Percentiles rank a stretch among this genome's conserved stretches.
phyloP scores from a whole-genome alignment of 2,797 vertebrate species.

The Rachycentron canadum region DNA sequence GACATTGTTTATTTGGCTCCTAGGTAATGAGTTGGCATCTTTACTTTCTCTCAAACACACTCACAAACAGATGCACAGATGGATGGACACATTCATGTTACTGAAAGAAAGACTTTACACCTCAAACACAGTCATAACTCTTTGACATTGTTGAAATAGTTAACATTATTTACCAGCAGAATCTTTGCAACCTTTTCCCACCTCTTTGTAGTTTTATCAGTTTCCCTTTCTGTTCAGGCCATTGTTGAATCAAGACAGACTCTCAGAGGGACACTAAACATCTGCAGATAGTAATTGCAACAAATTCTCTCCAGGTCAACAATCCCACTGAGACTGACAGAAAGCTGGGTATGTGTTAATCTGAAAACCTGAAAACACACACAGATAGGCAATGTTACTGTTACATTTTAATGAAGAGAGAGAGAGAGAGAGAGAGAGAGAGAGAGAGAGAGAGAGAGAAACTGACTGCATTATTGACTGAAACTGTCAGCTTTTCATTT shows the following conservation, averaged over 20 bases:
- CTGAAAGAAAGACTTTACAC: constrained; percentile 24
- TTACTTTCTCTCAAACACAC: constrained; percentile 8
- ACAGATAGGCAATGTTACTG: constrained; percentile 3
- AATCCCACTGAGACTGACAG: constrained; percentile 18
- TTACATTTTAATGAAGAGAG: background rate
- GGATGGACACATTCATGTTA: constrained; percentile 36
- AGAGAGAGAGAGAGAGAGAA: background rate
- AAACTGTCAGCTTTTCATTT: constrained; percentile 58
- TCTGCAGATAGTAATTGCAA: constrained; percentile 39
- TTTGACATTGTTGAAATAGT: constrained; percentile 35
- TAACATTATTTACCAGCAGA: constrained; percentile 43
- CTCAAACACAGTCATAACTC: constrained; percentile 46
- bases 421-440: background rate
- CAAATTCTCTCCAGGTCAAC: constrained; percentile 22
- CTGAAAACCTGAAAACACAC: constrained; percentile 16
- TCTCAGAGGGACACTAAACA: constrained; percentile 25
- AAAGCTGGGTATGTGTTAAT: constrained; percentile 9
- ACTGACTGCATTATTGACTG: constrained; percentile 28
- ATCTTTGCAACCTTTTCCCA: constrained; percentile 21
- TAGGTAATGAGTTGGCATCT: constrained; percentile 63
- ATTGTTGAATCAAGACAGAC: constrained; percentile 28
- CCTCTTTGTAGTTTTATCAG: constrained; percentile 31
- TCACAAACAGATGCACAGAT: constrained; percentile 6
- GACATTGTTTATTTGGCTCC: constrained; percentile 68
- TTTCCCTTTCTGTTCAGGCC: constrained; percentile 32